Evolutionary conservation across 1,140 invertebrate species (phyloP).

Genomic region (Nephila pilipes): DNA sequence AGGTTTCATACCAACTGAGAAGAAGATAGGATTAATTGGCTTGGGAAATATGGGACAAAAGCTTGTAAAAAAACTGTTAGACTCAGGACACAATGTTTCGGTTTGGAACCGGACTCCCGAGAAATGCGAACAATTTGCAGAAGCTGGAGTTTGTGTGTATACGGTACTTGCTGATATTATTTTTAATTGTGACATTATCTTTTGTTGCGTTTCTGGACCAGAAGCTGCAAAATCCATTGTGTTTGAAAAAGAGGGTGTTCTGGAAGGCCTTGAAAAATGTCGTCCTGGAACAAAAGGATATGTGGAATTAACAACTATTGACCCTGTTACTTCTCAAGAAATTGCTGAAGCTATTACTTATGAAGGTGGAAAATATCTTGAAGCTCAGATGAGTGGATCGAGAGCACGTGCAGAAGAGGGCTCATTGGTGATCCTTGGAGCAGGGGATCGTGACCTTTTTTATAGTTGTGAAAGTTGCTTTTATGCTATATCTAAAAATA

Average conservation of each 20-base stretch:
- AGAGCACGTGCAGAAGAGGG: background rate
- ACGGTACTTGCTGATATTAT: background rate
- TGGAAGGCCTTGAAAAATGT: slow-evolving; percentile 22
- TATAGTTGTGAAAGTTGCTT: slow-evolving; percentile 96
- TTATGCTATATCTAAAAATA: slow-evolving; percentile 94
- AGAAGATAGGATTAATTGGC: slow-evolving; percentile 84
- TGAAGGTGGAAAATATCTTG: slow-evolving; percentile 94
- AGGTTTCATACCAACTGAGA: no score
- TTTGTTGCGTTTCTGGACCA: slow-evolving; percentile 57
- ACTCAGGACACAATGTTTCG: background rate
- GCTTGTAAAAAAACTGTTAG: slow-evolving; percentile 91
- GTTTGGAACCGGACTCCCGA: slow-evolving; percentile 23
- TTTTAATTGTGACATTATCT: slow-evolving; percentile 8
- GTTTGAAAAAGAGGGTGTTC: slow-evolving; percentile 7
- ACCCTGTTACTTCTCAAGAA: slow-evolving; percentile 95
- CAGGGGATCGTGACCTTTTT: slow-evolving; percentile 82
- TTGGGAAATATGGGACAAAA: slow-evolving; percentile 98
- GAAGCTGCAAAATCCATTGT: slow-evolving; percentile 3
- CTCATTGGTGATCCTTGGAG: background rate
- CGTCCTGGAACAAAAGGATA: slow-evolving; percentile 86
- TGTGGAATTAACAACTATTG: slow-evolving; percentile 98
- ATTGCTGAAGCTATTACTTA: slow-evolving; percentile 93
- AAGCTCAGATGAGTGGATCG: slow-evolving; percentile 83
- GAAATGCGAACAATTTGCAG: background rate
- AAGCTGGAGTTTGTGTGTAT: background rate